A percentile compares a stretch with the other conserved stretches of the same genome.
Conservation (phyloP, 64 coral and sea anemone genomes). For the Platygyra sinensis region DNA sequence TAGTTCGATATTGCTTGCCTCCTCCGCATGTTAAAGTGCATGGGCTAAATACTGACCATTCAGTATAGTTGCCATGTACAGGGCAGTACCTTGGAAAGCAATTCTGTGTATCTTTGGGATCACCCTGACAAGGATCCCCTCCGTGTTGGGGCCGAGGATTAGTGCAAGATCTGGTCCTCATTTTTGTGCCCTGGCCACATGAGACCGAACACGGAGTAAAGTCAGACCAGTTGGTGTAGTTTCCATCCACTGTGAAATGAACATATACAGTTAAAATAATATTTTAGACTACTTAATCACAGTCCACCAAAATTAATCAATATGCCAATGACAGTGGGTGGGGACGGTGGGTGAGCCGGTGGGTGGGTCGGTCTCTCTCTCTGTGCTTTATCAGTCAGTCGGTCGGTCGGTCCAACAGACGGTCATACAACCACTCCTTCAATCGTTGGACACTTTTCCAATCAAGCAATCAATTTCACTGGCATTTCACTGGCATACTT, state of each 20-base stretch:
- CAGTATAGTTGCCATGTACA: slow-evolving; percentile 71
- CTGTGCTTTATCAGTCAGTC: not conserved
- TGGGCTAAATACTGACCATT: slow-evolving; percentile 55
- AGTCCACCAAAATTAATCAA: no score
- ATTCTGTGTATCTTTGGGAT: not conserved
- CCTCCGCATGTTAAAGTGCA: slow-evolving; percentile 63
- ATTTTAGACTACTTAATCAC: not conserved
- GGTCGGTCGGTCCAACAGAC: not conserved
- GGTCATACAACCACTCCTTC: no score
- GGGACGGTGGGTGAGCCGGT: no score
- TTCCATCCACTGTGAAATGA: slow-evolving; percentile 62
- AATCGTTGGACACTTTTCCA: no score
- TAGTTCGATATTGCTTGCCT: slow-evolving; percentile 42
- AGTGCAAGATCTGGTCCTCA: slow-evolving; percentile 65
- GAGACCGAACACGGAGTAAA: slow-evolving; percentile 68
- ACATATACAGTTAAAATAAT: not conserved
- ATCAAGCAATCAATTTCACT: no score
- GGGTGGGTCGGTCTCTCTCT: no score
- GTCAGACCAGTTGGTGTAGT: slow-evolving; percentile 70
- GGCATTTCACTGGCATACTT: no score
- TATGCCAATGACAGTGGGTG: no score
- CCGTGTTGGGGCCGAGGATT: slow-evolving; percentile 74
- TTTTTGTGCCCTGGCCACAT: slow-evolving; percentile 55
- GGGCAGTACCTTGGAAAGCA: slow-evolving; percentile 62
- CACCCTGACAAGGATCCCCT: slow-evolving; percentile 31